Evolutionary conservation across 2,888 invertebrate genomes (phyloP), one percentile per base, ranked within the genome.

Genomic region (Aromia moschata): DNA sequence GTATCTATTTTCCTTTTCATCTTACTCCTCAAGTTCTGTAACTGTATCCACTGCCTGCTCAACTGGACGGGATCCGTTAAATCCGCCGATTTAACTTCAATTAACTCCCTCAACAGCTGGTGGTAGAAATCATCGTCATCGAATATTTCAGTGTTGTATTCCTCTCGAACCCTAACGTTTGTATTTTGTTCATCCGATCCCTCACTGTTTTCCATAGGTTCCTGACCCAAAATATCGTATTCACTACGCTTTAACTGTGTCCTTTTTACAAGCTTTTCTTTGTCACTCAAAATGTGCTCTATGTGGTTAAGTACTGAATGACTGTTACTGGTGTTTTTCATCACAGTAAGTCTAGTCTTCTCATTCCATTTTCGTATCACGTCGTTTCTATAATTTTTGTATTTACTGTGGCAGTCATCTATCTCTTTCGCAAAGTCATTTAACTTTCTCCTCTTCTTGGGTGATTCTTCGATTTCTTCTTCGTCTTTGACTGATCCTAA

Each of bases 101-200:
- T 96, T 33, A 98, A 82, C 78, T 98, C 96, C 63, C 94, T 84
- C 38, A 98, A 82, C 53, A 97, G 83, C 73, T 96, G 94, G 79
- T 97, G 96, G 80, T 98, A 98, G 79, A 98, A 98, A 77, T 98
- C 98, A 72, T 92, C 93, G 76, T 98, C 98, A 79, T 98, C 97
- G 82, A 94, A 98, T 72, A 98, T 92, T 81, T 98, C 93, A 0
- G 84, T 74, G 73, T 93, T 89, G 64, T 88, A 87, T 69, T 89
- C 87, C 67, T 86, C 86, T 17, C 47, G 41, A 18, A 33, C 62
- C 45, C 45, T 62, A 52, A 52, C 40, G 33, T 36, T 66, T 65
- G 58, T 68, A 58, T 37, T 61, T 31, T 67, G 62, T 47, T 40
- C 66, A 65, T 54, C 68, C 18, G 46, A 47, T 41, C 57, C 56